These are phyloP conservation scores for Corydoras sp. DNA, from an alignment of 2,113 vertebrate species.

Conservation along the genomic window DNA sequence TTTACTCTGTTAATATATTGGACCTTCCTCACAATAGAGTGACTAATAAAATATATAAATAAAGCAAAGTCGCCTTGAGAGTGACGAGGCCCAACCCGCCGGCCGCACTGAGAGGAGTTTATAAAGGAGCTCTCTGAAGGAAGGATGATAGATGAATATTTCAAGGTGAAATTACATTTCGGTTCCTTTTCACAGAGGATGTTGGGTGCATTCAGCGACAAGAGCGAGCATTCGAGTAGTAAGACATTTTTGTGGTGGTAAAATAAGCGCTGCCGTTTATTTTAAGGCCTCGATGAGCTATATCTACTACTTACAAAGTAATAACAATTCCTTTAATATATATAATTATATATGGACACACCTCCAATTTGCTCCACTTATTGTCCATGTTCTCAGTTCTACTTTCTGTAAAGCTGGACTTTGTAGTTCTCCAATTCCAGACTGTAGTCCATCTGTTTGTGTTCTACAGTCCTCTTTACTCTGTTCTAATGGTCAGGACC, in stretches of 20 bases:
- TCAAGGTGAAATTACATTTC: conserved; percentile 27
- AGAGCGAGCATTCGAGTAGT: not conserved
- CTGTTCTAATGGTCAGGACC: no score
- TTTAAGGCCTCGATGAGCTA: not conserved
- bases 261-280: conserved; percentile 16
- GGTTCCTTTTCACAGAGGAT: conserved; percentile 5
- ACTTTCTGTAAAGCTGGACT: no score
- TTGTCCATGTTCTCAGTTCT: no score
- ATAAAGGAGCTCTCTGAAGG: not conserved
- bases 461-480: no score
- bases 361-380: no score
- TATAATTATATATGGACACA: no score
- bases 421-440: no score
- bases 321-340: no score
- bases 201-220: not conserved
- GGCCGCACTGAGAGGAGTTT: conserved; percentile 3
- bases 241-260: conserved; percentile 13
- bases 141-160: conserved; percentile 24
- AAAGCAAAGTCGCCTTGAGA: conserved; percentile 2
- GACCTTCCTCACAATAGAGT: not conserved
- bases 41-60: not conserved
- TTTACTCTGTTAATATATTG: conserved; percentile 1
- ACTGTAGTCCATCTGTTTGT: no score
- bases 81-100: conserved; percentile 5
- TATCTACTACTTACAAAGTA: not conserved